Base-by-base conservation (phyloP, 37 sponge, comb jelly and placozoan genomes). In the Bolinopsis microptera region DNA sequence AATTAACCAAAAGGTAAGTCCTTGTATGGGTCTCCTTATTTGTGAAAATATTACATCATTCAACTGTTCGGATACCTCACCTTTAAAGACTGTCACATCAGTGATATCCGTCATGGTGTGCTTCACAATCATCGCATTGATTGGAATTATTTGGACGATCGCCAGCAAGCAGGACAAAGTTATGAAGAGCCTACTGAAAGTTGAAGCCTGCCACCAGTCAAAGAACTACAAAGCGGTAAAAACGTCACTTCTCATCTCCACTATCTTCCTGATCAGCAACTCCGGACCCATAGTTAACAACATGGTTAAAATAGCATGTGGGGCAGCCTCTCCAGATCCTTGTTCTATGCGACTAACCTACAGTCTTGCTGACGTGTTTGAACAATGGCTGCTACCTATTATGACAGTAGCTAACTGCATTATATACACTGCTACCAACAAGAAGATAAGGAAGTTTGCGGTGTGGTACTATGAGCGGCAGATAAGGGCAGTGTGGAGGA, bases 321-420 rank as follows among this genome's bases (percentile, higher is more conserved):
- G 74, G 74, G 30, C 21, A 26, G 36, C 2, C 18, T 21, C 35
- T 0, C 27, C 35, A 28, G 32, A 32, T 18, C 21, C 33, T 34
- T 0, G 1, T 27, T 3, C 35, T 16, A 27, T 77, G 35, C 33
- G 33, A 18, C 21, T 5, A 35, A 36, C 80, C 21, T 77, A 77
- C 80, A 32, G 33, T 22, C 1, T 32, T 35, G 80, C 33, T 5
- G 80, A 77, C 32, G 36, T 77, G 36, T 34, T 32, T 31, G 80
- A 77, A 32, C 80, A 77, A 36, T 77, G 80, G 80, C 36, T 77
- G 21, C 80, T 77, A 9, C 80, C 80, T 36, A 27, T 77, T 22
- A 77, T 77, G 80, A 77, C 80, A 35, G 80, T 77, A 36, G 33
- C 32, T 0, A 77, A 77, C 80, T 77, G 80, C 37, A 32, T 77